Conservation (phyloP, 2,113 vertebrate genomes). For the Indicator maculatus region DNA sequence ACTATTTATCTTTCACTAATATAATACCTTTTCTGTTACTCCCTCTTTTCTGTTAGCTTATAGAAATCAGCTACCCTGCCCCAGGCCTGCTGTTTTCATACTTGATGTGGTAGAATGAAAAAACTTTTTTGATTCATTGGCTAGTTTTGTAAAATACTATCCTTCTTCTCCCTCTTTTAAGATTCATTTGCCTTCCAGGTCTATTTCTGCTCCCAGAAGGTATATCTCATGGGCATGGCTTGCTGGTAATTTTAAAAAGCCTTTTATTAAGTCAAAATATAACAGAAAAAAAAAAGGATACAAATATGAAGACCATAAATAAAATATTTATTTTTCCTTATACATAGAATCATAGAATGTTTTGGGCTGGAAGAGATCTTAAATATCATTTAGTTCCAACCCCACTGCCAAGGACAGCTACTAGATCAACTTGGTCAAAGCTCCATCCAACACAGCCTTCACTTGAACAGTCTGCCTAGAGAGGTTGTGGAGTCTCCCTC, state of each 20-base stretch:
- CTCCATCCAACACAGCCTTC: neutral
- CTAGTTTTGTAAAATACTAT: neutral
- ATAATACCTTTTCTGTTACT: neutral
- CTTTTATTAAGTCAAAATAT: neutral
- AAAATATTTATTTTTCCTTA: neutral
- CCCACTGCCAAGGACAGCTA: neutral
- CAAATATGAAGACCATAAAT: neutral
- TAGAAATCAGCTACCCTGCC: slow-evolving; percentile 31
- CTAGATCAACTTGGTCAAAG: neutral
- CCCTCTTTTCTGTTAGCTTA: slow-evolving; percentile 42
- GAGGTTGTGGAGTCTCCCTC: no score
- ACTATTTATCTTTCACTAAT: slow-evolving; percentile 17
- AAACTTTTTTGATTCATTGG: neutral
- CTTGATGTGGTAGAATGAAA: slow-evolving; percentile 40
- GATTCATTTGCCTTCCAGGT: neutral
- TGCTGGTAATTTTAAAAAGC: neutral
- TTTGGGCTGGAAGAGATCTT: neutral
- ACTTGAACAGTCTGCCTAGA: no score
- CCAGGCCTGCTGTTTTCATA: neutral
- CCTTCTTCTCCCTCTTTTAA: neutral
- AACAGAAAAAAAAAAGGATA: neutral
- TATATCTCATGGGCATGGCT: neutral
- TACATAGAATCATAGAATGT: no score
- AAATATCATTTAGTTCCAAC: neutral
- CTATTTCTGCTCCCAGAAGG: neutral